These are phyloP conservation scores for Rissa tridactyla DNA, from an alignment of 2,113 vertebrate genomes.

Conservation along the genomic window DNA sequence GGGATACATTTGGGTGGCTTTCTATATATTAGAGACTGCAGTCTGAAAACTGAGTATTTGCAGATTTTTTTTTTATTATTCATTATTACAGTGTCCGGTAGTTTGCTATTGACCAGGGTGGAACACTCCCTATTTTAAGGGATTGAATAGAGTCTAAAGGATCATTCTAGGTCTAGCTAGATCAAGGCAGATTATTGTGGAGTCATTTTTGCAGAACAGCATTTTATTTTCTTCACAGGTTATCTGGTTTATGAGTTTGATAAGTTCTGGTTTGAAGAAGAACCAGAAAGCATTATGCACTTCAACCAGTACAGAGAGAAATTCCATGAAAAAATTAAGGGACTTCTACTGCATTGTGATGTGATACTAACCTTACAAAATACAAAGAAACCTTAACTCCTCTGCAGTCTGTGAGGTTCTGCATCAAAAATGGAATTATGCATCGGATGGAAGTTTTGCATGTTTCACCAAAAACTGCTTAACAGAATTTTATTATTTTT, in stretches of 20 bases:
- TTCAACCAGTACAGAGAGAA: slow-evolving; percentile 97
- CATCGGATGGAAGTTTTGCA: slow-evolving; percentile 52
- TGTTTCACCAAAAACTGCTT: slow-evolving; percentile 55
- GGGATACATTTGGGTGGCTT: background rate
- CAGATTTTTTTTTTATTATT: background rate
- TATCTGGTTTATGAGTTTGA: slow-evolving; percentile 96
- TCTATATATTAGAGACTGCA: background rate
- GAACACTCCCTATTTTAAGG: background rate
- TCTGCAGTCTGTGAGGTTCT: slow-evolving; percentile 52
- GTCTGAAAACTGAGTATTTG: background rate
- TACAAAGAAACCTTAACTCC: slow-evolving; percentile 51
- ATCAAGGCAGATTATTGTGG: background rate
- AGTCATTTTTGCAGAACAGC: background rate
- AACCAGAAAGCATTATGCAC: slow-evolving; percentile 97
- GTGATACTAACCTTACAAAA: slow-evolving; percentile 78
- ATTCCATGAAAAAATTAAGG: slow-evolving; percentile 89
- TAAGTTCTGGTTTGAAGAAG: slow-evolving; percentile 95
- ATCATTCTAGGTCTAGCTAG: background rate
- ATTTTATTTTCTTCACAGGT: slow-evolving; percentile 76
- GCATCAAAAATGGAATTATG: slow-evolving; percentile 50
- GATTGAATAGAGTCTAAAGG: background rate
- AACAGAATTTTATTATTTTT: slow-evolving; percentile 49
- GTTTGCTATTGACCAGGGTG: background rate
- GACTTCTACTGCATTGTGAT: slow-evolving; percentile 78
- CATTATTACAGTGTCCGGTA: background rate